Conservation (phyloP, 2,888 invertebrate genomes). For the Pammene aurita region DNA sequence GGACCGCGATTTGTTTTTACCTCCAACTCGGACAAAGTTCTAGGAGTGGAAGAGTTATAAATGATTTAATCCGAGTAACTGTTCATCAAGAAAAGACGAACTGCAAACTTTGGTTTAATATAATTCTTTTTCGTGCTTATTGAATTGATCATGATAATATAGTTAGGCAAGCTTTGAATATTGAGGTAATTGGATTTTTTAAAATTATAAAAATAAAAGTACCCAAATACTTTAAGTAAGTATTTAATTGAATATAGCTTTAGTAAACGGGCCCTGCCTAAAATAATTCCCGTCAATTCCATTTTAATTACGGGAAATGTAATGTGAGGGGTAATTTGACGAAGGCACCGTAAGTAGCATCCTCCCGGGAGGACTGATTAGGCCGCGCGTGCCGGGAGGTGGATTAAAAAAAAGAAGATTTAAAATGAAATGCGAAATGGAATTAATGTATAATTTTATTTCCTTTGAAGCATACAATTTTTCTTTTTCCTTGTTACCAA, state of each 20-base stretch:
- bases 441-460: background rate
- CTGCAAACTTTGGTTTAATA: too few relatives aligned
- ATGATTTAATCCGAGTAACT: constrained; percentile 3
- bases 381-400: constrained; percentile 21
- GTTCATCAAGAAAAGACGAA: background rate
- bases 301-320: constrained; percentile 31
- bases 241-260: background rate
- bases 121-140: too few relatives aligned
- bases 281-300: constrained; percentile 16
- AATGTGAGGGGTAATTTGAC: constrained; percentile 31
- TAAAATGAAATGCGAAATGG: constrained; percentile 4
- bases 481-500: background rate
- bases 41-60: background rate
- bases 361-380: constrained; percentile 32
- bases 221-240: too few relatives aligned
- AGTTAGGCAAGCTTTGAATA: too few relatives aligned
- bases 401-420: constrained; percentile 9
- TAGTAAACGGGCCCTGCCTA: background rate
- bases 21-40: constrained; percentile 1
- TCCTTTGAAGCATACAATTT: background rate
- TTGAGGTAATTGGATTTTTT: too few relatives aligned
- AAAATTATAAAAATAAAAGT: too few relatives aligned
- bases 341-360: constrained; percentile 29
- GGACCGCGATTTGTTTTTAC: constrained; percentile 15
- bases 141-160: too few relatives aligned